Percentiles rank a stretch among this genome's conserved stretches.
Conservation (phyloP, 1,140 invertebrate species). For the Sarcophaga peregrina region DNA sequence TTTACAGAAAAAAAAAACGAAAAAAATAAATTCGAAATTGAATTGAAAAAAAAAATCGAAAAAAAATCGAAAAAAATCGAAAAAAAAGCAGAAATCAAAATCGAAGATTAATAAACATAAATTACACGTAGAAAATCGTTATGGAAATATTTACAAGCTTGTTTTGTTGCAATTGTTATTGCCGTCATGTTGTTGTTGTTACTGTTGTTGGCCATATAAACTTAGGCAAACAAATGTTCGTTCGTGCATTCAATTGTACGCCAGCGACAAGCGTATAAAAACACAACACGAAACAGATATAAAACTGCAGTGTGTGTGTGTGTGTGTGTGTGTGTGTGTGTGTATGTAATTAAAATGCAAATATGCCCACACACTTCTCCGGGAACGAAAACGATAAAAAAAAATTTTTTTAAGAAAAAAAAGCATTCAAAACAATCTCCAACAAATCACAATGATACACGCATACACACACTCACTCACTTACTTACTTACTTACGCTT, state of each 20-base stretch:
- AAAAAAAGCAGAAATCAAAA: not conserved
- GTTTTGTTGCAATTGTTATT: not conserved
- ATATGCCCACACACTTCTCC: conserved; percentile 17
- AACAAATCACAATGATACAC: too few relatives aligned
- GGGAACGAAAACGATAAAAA: conserved; percentile 4
- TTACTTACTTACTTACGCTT: too few relatives aligned
- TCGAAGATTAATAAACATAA: not conserved
- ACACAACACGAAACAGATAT: not conserved
- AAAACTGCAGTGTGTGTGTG: not conserved
- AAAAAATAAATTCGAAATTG: too few relatives aligned
- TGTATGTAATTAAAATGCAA: conserved; percentile 38
- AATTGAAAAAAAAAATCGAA: too few relatives aligned
- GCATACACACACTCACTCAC: too few relatives aligned
- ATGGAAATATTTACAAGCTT: conserved; percentile 16
- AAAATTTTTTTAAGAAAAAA: not conserved
- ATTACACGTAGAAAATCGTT: conserved; percentile 19
- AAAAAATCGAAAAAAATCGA: too few relatives aligned
- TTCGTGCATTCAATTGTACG: too few relatives aligned
- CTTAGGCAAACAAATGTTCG: too few relatives aligned
- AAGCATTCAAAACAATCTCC: too few relatives aligned
- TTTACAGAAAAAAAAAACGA: too few relatives aligned
- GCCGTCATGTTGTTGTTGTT: not conserved
- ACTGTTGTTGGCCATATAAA: not conserved
- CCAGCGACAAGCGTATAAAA: too few relatives aligned
- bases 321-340: conserved; percentile 9